Conservation (phyloP, 2,888 invertebrate genomes). For the Melieria crassipennis region DNA sequence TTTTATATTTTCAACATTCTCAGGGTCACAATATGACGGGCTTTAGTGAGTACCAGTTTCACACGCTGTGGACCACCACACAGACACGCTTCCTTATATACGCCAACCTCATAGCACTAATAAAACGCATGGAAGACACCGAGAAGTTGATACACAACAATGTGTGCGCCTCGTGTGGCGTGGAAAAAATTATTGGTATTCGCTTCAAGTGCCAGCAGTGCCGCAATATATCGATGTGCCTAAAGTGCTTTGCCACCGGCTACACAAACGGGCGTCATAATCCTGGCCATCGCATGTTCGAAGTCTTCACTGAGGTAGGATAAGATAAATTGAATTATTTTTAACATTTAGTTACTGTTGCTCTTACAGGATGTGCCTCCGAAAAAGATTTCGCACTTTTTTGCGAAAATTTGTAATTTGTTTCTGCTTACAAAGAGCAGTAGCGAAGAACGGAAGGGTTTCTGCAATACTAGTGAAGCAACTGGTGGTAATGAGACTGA, state of each 20-base stretch:
- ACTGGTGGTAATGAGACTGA: conserved; percentile 48
- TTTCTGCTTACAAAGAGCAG: conserved; percentile 41
- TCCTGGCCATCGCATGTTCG: conserved; percentile 61
- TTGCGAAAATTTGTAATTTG: conserved; percentile 57
- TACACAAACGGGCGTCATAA: conserved; percentile 55
- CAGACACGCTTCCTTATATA: conserved; percentile 61
- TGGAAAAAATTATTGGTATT: conserved; percentile 61
- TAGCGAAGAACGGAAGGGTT: conserved; percentile 50
- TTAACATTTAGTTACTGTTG: not conserved
- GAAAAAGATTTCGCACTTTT: conserved; percentile 54
- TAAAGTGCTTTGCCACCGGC: conserved; percentile 63
- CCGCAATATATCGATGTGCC: conserved; percentile 59
- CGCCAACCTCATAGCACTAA: conserved; percentile 59
- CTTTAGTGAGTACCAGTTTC: conserved; percentile 60
- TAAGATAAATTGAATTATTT: not conserved
- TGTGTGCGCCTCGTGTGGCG: conserved; percentile 56
- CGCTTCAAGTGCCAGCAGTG: conserved; percentile 64
- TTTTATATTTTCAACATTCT: conserved; percentile 33
- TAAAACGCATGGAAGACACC: conserved; percentile 63
- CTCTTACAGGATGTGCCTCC: conserved; percentile 53
- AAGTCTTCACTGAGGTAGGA: conserved; percentile 58
- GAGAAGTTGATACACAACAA: conserved; percentile 60
- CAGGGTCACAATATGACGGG: conserved; percentile 56
- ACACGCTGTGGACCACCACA: conserved; percentile 58
- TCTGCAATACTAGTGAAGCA: conserved; percentile 56